A percentile compares a stretch with the other conserved stretches of the same genome.
Conservation (phyloP, 2,113 vertebrate species). For the Cyanistes caeruleus region DNA sequence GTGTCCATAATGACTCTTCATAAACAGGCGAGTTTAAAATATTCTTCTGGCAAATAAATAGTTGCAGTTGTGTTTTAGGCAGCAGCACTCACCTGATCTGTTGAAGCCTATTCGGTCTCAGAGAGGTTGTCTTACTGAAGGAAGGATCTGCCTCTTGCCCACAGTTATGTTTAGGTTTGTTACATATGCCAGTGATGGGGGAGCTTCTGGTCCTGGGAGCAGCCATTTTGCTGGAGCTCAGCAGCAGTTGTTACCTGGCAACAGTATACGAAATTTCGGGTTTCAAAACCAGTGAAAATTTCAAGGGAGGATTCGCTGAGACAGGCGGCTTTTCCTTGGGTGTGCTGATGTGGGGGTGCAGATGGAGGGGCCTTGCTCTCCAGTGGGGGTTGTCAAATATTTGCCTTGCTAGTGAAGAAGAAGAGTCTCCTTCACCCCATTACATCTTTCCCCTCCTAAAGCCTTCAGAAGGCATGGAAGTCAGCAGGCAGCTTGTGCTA, state of each 20-base stretch:
- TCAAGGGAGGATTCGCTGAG: background rate
- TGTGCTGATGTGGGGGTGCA: background rate
- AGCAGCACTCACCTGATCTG: rapidly evolving
- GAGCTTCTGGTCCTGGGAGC: background rate
- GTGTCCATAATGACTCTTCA: background rate
- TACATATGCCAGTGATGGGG: rapidly evolving
- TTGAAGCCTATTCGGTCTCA: background rate
- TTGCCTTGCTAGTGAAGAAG: background rate
- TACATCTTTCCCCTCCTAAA: background rate
- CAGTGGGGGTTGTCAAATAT: rapidly evolving
- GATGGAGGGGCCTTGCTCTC: background rate
- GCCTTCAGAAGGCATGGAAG: background rate
- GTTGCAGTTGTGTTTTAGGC: background rate
- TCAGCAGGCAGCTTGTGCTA: background rate
- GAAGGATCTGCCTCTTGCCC: background rate
- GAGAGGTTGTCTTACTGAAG: background rate
- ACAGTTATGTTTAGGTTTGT: background rate
- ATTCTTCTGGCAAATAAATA: background rate
- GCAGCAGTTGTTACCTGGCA: slow-evolving; percentile 62
- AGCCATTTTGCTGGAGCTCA: slow-evolving; percentile 43
- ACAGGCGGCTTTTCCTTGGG: background rate
- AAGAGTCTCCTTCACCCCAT: background rate
- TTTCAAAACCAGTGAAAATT: slow-evolving; percentile 19
- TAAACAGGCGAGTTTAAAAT: background rate
- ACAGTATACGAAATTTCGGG: background rate